Conservation (phyloP, 2,888 invertebrate species). For the Tiliacea citrago region DNA sequence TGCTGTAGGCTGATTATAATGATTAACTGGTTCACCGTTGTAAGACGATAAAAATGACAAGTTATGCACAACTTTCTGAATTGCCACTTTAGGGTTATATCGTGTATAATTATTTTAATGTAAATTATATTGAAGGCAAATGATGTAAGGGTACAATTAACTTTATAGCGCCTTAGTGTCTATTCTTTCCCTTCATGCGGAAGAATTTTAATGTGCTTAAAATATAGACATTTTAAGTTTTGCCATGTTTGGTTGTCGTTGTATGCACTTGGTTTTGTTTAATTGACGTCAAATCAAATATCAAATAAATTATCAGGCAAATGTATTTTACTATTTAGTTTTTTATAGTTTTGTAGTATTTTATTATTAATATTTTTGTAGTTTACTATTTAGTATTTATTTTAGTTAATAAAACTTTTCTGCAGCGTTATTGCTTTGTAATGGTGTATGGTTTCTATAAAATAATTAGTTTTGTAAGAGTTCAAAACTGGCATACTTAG, state of each 20-base stretch:
- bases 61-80: neutral
- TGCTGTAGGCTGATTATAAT: too few relatives aligned
- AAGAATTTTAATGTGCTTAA: constrained; percentile 13
- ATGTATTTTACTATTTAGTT: neutral
- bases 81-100: neutral
- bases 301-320: neutral
- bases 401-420: neutral
- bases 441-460: neutral
- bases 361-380: neutral
- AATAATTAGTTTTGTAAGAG: constrained; percentile 10
- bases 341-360: neutral
- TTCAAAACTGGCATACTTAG: constrained; percentile 23
- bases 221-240: constrained; percentile 11
- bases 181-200: constrained; percentile 5
- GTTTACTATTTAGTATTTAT: too few relatives aligned
- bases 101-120: constrained; percentile 18
- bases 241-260: neutral
- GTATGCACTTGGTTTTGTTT: neutral
- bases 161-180: constrained; percentile 30
- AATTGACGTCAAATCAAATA: neutral
- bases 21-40: neutral
- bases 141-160: constrained; percentile 60
- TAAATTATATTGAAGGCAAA: constrained; percentile 39
- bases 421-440: constrained; percentile 6
- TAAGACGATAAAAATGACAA: neutral